These are phyloP conservation scores for Oscheius sp. DNA, from an alignment of 1,140 invertebrate genomes.

Conservation along the genomic window DNA sequence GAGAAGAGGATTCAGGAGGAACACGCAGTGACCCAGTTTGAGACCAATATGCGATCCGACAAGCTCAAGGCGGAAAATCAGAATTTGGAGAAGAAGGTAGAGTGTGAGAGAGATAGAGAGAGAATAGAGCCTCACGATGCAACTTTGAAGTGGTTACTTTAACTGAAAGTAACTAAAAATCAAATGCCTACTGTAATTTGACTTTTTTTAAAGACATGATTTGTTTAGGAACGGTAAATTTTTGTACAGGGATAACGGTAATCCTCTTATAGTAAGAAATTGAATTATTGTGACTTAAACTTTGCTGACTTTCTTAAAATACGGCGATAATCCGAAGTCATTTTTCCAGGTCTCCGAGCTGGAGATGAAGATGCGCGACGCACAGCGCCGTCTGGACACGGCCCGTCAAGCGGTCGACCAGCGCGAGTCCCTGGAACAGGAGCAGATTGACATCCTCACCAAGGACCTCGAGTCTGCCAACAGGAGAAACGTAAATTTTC, in stretches of 20 bases:
- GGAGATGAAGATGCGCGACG: conserved; percentile 5
- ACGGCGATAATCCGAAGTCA: neutral
- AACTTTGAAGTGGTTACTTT: no score
- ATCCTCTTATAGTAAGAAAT: neutral
- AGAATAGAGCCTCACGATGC: no score
- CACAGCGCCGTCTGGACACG: conserved; percentile 5
- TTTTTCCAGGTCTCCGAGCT: conserved; percentile 13
- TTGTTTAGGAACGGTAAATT: neutral
- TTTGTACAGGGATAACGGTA: neutral
- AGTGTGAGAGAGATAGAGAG: neutral
- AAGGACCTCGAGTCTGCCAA: conserved; percentile 12
- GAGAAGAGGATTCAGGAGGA: conserved; percentile 3
- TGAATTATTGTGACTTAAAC: neutral
- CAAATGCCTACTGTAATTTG: no score
- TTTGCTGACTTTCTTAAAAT: neutral
- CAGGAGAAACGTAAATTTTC: conserved; percentile 10
- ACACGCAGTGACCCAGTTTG: neutral
- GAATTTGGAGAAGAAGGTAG: conserved; percentile 18
- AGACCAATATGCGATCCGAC: neutral
- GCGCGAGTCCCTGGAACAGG: neutral
- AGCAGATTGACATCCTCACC: conserved; percentile 22
- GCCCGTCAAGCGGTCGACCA: neutral
- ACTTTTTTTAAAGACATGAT: no score
- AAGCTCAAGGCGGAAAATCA: conserved; percentile 10
- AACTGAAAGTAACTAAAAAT: no score